phyloP scores from a whole-genome alignment of 2,797 vertebrate genomes.

The Sciaenops ocellatus region DNA sequence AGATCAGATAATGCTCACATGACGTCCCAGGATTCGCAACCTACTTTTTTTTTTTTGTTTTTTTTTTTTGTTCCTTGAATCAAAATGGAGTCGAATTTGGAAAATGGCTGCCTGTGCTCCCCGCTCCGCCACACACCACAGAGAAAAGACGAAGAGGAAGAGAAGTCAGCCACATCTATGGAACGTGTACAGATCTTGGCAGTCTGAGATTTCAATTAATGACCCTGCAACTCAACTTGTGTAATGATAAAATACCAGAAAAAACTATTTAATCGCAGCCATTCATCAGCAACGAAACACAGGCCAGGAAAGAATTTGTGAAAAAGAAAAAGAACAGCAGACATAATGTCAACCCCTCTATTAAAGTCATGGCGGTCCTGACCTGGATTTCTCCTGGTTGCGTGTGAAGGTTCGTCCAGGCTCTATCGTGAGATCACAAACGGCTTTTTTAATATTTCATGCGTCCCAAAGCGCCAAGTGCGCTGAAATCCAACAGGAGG shows the following conservation, averaged over 20 bases:
- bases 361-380: slow-evolving; percentile 63
- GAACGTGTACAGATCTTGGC: slow-evolving; percentile 41
- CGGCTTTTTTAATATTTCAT: slow-evolving; percentile 91
- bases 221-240: slow-evolving; percentile 42
- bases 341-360: slow-evolving; percentile 52
- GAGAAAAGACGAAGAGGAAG: slow-evolving; percentile 39
- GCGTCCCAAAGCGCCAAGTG: slow-evolving; percentile 83
- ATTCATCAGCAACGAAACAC: slow-evolving; percentile 49
- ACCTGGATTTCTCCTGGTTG: slow-evolving; percentile 82
- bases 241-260: slow-evolving; percentile 52
- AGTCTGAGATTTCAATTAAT: slow-evolving; percentile 64
- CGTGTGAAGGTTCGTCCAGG: slow-evolving; percentile 85
- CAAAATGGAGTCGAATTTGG: slow-evolving; percentile 86
- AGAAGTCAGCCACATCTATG: slow-evolving; percentile 52
- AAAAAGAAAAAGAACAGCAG: slow-evolving; percentile 16
- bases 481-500: slow-evolving; percentile 87
- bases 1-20: slow-evolving; percentile 47
- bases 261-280: slow-evolving; percentile 56
- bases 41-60: slow-evolving; percentile 43
- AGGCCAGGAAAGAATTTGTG: slow-evolving; percentile 23
- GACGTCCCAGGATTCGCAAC: slow-evolving; percentile 60
- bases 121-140: slow-evolving; percentile 49
- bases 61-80: slow-evolving; percentile 44
- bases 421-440: slow-evolving; percentile 87
- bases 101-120: slow-evolving; percentile 81